phyloP scores from a whole-genome alignment of 2,888 invertebrate species.

The Masnerella sp. region DNA sequence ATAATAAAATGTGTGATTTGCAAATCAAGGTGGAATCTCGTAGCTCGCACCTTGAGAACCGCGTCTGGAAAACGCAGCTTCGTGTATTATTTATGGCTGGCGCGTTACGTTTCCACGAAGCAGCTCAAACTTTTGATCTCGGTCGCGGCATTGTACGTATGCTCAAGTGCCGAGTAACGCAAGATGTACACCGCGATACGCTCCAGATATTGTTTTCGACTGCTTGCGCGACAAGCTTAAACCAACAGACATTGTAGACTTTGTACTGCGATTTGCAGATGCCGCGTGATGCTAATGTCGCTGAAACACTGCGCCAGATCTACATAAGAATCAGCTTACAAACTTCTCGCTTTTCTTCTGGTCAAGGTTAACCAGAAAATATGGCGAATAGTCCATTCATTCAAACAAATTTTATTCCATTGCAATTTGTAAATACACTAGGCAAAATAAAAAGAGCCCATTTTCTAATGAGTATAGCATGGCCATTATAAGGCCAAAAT shows the following conservation, averaged over 20 bases:
- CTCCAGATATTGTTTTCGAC: constrained; percentile 71
- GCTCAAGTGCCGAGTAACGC: constrained; percentile 63
- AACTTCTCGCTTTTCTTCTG: background rate
- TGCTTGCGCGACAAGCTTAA: constrained; percentile 67
- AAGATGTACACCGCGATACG: constrained; percentile 67
- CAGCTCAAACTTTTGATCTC: constrained; percentile 58
- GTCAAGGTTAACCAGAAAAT: too few relatives aligned
- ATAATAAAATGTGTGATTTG: constrained; percentile 60
- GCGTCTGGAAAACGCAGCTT: constrained; percentile 39
- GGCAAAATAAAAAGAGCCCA: too few relatives aligned
- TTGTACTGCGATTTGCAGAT: constrained; percentile 37
- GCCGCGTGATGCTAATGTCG: constrained; percentile 31
- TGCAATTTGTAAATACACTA: too few relatives aligned
- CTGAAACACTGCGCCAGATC: constrained; percentile 12
- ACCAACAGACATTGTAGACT: constrained; percentile 49
- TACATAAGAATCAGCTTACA: background rate
- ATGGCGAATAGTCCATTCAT: too few relatives aligned
- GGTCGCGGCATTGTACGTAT: constrained; percentile 50
- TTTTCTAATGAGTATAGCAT: too few relatives aligned
- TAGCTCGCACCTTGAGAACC: constrained; percentile 45
- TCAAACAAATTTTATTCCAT: too few relatives aligned
- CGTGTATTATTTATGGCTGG: constrained; percentile 55
- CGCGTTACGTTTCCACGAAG: constrained; percentile 52
- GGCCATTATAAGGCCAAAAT: too few relatives aligned
- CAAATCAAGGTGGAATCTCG: constrained; percentile 52